Percentiles rank a stretch among this genome's conserved stretches.
Evolutionary conservation across 2,888 invertebrate genomes (phyloP).

Genomic region (Diaperis boleti): DNA sequence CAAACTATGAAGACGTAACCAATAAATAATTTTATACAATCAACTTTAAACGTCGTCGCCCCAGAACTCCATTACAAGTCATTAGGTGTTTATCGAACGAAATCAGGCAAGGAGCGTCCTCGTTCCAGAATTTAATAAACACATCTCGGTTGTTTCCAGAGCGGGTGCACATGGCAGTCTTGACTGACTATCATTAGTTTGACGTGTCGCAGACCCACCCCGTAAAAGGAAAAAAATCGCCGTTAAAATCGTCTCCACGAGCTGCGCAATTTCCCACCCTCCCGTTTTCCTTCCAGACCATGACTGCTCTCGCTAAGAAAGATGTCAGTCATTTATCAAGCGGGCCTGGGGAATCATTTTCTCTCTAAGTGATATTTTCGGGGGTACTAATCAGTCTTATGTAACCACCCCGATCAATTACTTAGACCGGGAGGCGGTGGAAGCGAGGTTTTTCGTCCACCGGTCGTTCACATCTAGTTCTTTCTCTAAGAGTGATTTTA

Average conservation of each 20-base stretch:
- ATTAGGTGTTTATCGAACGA: constrained; percentile 11
- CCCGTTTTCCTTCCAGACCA: constrained; percentile 44
- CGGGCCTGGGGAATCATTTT: constrained; percentile 53
- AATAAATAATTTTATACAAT: no score
- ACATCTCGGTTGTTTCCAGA: constrained; percentile 54
- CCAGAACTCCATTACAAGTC: background rate
- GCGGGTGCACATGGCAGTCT: constrained; percentile 59
- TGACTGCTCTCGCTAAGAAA: constrained; percentile 58
- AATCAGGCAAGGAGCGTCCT: background rate
- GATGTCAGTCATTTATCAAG: constrained; percentile 65
- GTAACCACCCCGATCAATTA: constrained; percentile 64
- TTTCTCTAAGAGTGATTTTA: no score
- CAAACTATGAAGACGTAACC: no score
- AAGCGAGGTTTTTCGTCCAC: no score
- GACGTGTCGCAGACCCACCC: constrained; percentile 57
- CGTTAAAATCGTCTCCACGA: constrained; percentile 37
- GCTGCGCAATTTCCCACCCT: constrained; percentile 39
- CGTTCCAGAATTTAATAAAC: constrained; percentile 53
- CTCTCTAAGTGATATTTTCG: constrained; percentile 61
- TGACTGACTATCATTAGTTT: constrained; percentile 61
- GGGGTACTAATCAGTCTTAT: constrained; percentile 63
- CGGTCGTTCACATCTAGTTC: no score
- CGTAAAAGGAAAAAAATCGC: constrained; percentile 41
- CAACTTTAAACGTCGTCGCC: background rate
- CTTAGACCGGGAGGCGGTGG: constrained; percentile 60